phyloP scores from a whole-genome alignment of 2,888 invertebrate species.

The Elmis aenea region DNA sequence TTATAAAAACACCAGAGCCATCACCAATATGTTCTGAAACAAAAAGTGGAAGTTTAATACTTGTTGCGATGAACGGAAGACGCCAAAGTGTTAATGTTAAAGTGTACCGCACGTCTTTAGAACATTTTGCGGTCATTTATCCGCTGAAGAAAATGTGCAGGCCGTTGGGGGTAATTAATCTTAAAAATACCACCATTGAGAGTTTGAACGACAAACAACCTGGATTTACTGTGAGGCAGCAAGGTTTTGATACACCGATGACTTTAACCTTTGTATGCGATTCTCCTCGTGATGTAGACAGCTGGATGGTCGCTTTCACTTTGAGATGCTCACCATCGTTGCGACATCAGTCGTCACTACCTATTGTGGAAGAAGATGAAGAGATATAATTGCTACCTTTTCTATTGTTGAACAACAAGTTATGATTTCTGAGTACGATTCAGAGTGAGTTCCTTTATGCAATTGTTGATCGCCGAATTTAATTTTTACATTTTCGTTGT shows the following conservation, averaged over 20 bases:
- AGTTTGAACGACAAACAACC: conserved; percentile 45
- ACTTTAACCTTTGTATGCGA: conserved; percentile 56
- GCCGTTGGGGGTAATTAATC: conserved; percentile 57
- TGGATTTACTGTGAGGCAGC: conserved; percentile 57
- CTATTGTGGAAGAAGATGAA: conserved; percentile 59
- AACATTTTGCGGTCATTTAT: conserved; percentile 62
- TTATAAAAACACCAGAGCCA: conserved; percentile 36
- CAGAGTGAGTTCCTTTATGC: too few relatives aligned
- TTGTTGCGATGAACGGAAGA: conserved; percentile 54
- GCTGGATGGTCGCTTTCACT: conserved; percentile 58
- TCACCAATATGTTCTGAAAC: conserved; percentile 53
- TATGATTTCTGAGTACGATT: too few relatives aligned
- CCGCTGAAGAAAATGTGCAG: conserved; percentile 60
- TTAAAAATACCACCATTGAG: conserved; percentile 57
- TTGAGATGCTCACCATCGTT: conserved; percentile 46
- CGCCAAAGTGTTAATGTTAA: conserved; percentile 59
- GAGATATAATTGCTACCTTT: conserved; percentile 42
- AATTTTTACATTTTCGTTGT: too few relatives aligned
- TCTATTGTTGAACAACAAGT: neutral
- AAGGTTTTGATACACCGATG: conserved; percentile 59
- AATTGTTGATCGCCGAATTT: too few relatives aligned
- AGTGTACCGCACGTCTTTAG: conserved; percentile 59
- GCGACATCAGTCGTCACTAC: conserved; percentile 54
- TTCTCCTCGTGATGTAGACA: conserved; percentile 53
- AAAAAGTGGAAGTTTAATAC: conserved; percentile 59